Evolutionary conservation across 2,797 vertebrate genomes (phyloP).

Genomic region (Allenopithecus nigroviridis): DNA sequence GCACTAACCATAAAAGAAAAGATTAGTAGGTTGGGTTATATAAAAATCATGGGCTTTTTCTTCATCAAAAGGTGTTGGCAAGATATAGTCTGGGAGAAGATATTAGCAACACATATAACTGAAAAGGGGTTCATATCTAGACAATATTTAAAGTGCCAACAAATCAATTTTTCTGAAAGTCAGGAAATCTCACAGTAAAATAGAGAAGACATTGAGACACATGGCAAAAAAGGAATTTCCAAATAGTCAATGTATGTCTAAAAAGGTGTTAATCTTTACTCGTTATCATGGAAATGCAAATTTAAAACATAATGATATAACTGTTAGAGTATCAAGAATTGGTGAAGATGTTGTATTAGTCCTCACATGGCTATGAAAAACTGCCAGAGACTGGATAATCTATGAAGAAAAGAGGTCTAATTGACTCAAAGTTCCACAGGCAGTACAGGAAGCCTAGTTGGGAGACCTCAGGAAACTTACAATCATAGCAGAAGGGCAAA

Average conservation of each 20-base stretch:
- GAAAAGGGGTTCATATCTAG: not conserved
- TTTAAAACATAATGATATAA: not conserved
- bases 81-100: not conserved
- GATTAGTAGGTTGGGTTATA: not conserved
- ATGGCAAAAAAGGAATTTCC: not conserved
- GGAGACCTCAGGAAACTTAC: not conserved
- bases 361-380: not conserved
- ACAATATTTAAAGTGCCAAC: constrained; percentile 25
- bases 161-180: not conserved
- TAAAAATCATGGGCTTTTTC: not conserved
- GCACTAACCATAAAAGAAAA: constrained; percentile 6
- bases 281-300: not conserved
- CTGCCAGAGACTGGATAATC: not conserved
- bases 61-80: not conserved
- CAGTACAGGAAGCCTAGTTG: not conserved
- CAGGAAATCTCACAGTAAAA: not conserved
- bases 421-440: not conserved
- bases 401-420: not conserved
- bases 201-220: not conserved
- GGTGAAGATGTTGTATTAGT: not conserved
- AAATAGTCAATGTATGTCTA: not conserved
- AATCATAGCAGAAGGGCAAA: not conserved
- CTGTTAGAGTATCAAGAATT: not conserved
- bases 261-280: not conserved
- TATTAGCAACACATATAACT: not conserved